These are phyloP conservation scores for Ailurus styani DNA, from an alignment of 2,113 vertebrate genomes.

Conservation along the genomic window DNA sequence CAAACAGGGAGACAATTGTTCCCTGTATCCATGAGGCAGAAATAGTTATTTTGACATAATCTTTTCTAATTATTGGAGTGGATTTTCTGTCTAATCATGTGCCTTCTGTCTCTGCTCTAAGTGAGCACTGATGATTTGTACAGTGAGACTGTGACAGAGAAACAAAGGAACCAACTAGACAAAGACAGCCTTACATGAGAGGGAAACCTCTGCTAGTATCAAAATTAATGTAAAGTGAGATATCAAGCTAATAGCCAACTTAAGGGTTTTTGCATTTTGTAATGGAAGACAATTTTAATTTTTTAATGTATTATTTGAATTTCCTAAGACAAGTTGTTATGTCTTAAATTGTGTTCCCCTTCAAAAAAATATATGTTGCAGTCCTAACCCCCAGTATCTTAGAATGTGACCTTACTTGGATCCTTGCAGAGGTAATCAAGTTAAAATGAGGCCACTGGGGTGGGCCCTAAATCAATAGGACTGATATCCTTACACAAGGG, in stretches of 20 bases:
- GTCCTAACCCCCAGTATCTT: neutral
- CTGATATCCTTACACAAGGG: neutral
- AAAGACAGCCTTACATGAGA: neutral
- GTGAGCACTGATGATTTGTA: neutral
- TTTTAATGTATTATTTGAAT: neutral
- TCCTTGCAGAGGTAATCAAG: neutral
- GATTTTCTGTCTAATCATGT: neutral
- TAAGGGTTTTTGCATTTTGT: neutral
- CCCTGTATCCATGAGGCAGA: neutral
- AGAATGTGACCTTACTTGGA: neutral
- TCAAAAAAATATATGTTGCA: neutral
- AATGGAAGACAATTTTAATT: neutral
- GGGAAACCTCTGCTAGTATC: neutral
- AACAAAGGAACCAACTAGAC: neutral
- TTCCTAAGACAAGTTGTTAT: neutral
- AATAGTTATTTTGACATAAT: constrained; percentile 1
- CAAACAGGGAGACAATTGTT: neutral
- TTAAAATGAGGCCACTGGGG: neutral
- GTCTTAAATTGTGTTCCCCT: neutral
- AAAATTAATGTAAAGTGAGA: neutral
- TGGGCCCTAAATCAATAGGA: neutral
- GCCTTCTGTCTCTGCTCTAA: neutral
- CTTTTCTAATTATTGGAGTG: constrained; percentile 37
- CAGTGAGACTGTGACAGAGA: neutral
- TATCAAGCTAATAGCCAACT: neutral